Base-by-base conservation (phyloP, 2,797 vertebrate species). In the Halcyon chelicuti region DNA sequence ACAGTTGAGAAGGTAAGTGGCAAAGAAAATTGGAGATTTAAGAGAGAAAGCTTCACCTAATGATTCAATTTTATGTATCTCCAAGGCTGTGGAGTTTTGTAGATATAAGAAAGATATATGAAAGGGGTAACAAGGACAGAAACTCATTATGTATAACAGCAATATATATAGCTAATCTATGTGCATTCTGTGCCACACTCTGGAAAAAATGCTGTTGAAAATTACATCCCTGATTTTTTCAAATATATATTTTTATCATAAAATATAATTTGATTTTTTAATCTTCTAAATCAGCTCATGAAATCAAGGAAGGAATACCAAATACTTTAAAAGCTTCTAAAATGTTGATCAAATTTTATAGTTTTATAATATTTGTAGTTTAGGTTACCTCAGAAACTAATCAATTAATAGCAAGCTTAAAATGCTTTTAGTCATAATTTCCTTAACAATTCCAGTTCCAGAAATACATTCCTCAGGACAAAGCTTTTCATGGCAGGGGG, bases 41-140 rank as follows among this genome's bases (percentile, higher is more conserved):
- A 60, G 46, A 84, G 35, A 76, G 19, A 85, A 83, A 92, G 19
- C 23, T 96, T 76, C 76, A 67, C 35, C 29, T 80, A 84, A 52
- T 47, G n/a, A 76, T 63, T 81, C 73, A 55, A 84, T 89, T 95
- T 77, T 87, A 85, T 68, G n/a, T 79, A 83, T 80, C 54, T 86
- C 57, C 73, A 74, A 78, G 44, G 23, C 21, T 91, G 10, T 37
- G 49, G 23, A 71, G 23, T 91, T 89, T 57, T 80, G 67, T n/a
- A 57, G 22, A 18, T 68, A 73, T 4, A 88, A 31, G 11, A 81
- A 81, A 81, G 16, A 51, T 11, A 9, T 8, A 85, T 19, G 17
- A 76, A 79, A 88, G 85, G 47, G 12, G 16, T 42, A 15, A 72
- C 63, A 85, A 71, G 9, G 39, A 60, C 14, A 86, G 42, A 80